These are phyloP conservation scores for Agrochola lychnidis DNA, from an alignment of 2,888 invertebrate genomes.

Conservation along the genomic window DNA sequence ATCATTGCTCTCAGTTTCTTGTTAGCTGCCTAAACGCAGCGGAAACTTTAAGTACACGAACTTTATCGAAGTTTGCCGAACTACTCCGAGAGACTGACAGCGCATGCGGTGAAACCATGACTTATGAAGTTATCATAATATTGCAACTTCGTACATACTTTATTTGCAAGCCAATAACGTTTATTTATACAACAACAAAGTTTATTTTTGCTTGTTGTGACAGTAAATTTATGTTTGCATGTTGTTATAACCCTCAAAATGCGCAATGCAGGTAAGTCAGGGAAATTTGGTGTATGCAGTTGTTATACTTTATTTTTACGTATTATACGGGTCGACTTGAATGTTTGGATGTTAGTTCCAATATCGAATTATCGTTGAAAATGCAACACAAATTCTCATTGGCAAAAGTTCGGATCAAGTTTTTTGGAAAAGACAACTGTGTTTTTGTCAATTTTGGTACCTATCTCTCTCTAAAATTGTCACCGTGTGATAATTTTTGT, in stretches of 20 bases:
- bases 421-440: not conserved
- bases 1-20: constrained; percentile 58
- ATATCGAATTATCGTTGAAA: constrained; percentile 43
- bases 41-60: constrained; percentile 59
- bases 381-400: constrained; percentile 48
- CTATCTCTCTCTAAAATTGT: not conserved
- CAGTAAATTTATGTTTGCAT: constrained; percentile 38
- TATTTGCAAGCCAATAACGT: constrained; percentile 24
- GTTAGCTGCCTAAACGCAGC: constrained; percentile 55
- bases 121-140: constrained; percentile 65
- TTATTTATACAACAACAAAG: constrained; percentile 27
- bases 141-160: constrained; percentile 58
- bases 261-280: constrained; percentile 73
- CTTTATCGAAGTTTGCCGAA: constrained; percentile 67
- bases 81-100: constrained; percentile 64
- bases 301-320: constrained; percentile 63
- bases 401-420: not conserved
- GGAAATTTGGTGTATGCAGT: constrained; percentile 60
- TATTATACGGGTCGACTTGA: constrained; percentile 52
- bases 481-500: not conserved
- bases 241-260: constrained; percentile 63
- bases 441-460: not conserved
- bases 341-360: constrained; percentile 25
- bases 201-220: constrained; percentile 24
- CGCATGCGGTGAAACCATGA: constrained; percentile 65